Percentiles rank a stretch among this genome's conserved stretches.
These are phyloP conservation scores for Ridgeia piscesae DNA, from an alignment of 1,140 invertebrate species.

Conservation along the genomic window DNA sequence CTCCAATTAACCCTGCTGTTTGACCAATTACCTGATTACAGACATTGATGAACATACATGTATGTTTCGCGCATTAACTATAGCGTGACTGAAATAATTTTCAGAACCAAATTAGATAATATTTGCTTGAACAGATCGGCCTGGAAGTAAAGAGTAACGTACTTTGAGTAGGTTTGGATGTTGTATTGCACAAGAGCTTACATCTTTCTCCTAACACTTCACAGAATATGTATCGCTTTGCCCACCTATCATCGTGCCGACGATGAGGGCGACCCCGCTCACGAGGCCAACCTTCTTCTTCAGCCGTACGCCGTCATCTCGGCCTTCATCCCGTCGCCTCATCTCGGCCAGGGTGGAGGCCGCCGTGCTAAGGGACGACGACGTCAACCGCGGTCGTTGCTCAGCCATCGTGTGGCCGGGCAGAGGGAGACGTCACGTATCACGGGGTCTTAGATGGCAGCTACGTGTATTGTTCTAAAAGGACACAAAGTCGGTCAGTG, in stretches of 20 bases:
- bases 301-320: not conserved
- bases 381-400: not conserved
- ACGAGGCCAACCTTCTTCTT: constrained; percentile 15
- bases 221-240: not conserved
- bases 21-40: too few species aligned
- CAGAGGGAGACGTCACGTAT: not conserved
- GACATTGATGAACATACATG: too few species aligned
- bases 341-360: not conserved
- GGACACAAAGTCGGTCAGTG: not conserved
- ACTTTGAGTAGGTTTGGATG: too few species aligned
- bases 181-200: too few species aligned
- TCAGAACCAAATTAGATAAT: too few species aligned
- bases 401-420: not conserved
- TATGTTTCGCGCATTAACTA: too few species aligned
- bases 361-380: not conserved
- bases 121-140: too few species aligned
- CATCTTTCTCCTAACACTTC: too few species aligned
- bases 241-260: constrained; percentile 18
- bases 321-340: not conserved
- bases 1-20: too few species aligned
- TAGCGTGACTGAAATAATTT: too few species aligned
- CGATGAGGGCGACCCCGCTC: constrained; percentile 17
- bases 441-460: not conserved
- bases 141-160: too few species aligned
- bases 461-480: not conserved